Conservation (phyloP, 2,888 invertebrate genomes). For the Hedychridium roseum region DNA sequence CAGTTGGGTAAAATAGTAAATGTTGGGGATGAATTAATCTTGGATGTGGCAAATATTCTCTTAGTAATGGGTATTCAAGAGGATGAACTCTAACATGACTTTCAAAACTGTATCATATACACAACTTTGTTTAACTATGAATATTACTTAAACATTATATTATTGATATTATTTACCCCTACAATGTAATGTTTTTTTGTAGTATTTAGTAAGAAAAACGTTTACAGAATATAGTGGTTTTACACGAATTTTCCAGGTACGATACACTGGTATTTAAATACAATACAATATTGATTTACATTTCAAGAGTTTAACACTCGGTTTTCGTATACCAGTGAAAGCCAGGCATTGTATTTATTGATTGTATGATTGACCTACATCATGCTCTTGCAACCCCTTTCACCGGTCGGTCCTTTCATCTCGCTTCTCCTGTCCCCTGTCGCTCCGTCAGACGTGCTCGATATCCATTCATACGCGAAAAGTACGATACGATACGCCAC, state of each 20-base stretch:
- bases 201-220: neutral
- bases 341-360: neutral
- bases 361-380: neutral
- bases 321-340: neutral
- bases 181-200: neutral
- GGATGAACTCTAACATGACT: too few relatives aligned
- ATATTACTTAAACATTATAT: too few relatives aligned
- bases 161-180: neutral
- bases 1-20: conserved; percentile 32
- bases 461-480: conserved; percentile 27
- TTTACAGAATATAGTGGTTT: too few relatives aligned
- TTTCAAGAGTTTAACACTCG: neutral
- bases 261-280: too few relatives aligned
- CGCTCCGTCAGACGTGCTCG: conserved; percentile 13
- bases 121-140: too few relatives aligned
- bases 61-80: conserved; percentile 31
- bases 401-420: neutral
- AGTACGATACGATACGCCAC: conserved; percentile 11
- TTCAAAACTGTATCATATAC: too few relatives aligned
- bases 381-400: neutral
- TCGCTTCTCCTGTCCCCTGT: neutral
- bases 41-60: conserved; percentile 37
- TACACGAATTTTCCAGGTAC: too few relatives aligned
- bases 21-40: conserved; percentile 31
- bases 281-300: too few relatives aligned